These are phyloP conservation scores for Drosophila mimetica DNA, from an alignment of 2,888 invertebrate species.

Conservation along the genomic window DNA sequence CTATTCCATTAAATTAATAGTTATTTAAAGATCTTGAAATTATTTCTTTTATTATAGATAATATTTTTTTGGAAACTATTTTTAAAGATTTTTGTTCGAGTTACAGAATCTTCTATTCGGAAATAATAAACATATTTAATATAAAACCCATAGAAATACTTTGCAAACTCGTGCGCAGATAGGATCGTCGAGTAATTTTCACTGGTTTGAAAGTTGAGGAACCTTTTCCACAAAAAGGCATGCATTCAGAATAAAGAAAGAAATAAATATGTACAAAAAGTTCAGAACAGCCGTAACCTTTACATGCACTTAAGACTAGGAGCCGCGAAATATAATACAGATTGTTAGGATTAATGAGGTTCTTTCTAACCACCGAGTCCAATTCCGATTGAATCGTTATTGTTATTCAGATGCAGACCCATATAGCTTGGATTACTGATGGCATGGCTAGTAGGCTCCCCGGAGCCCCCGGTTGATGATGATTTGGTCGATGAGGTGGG, in stretches of 20 bases:
- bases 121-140: background rate
- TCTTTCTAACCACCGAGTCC: slow-evolving; percentile 82
- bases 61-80: too few species aligned
- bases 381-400: slow-evolving; percentile 73
- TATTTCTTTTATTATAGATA: too few species aligned
- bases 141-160: slow-evolving; percentile 64
- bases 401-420: slow-evolving; percentile 81
- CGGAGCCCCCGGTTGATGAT: slow-evolving; percentile 57
- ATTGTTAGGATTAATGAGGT: slow-evolving; percentile 36
- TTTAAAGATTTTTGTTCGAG: background rate
- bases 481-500: slow-evolving; percentile 73
- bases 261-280: slow-evolving; percentile 15
- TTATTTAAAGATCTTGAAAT: too few species aligned
- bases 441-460: slow-evolving; percentile 83
- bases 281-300: slow-evolving; percentile 46
- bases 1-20: too few species aligned
- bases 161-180: slow-evolving; percentile 83
- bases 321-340: slow-evolving; percentile 25
- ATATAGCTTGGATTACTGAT: slow-evolving; percentile 84
- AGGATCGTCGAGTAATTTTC: slow-evolving; percentile 80
- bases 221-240: slow-evolving; percentile 59
- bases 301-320: slow-evolving; percentile 11
- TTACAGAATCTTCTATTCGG: background rate
- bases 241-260: slow-evolving; percentile 52
- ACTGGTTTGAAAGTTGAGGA: slow-evolving; percentile 70